Conservation (phyloP, 2,797 vertebrate species). For the Anniella stebbinsi region DNA sequence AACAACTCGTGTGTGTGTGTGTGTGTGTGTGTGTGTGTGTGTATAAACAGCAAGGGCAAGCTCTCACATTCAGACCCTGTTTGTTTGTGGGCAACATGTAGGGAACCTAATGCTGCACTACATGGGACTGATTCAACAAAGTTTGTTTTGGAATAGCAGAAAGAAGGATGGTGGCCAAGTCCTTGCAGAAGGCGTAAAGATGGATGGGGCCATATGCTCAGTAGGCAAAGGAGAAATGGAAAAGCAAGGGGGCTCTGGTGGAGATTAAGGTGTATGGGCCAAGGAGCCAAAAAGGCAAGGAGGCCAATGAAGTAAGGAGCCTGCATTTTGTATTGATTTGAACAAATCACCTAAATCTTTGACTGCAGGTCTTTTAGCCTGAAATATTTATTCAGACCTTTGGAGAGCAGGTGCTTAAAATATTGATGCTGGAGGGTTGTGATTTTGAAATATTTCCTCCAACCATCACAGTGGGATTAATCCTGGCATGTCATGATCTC, state of each 20-base stretch:
- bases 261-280: background rate
- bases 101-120: background rate
- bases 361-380: background rate
- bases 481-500: background rate
- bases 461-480: background rate
- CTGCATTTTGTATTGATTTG: constrained; percentile 2
- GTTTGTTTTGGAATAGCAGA: background rate
- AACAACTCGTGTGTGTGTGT: background rate
- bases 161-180: background rate
- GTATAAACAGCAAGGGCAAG: background rate
- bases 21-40: background rate
- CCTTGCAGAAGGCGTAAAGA: background rate
- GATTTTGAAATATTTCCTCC: background rate
- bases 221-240: background rate
- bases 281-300: background rate
- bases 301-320: background rate
- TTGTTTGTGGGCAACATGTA: background rate
- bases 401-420: constrained; percentile 31
- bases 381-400: constrained; percentile 23
- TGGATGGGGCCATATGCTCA: background rate
- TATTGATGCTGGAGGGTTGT: constrained; percentile 15
- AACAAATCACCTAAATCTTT: constrained; percentile 1
- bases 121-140: background rate
- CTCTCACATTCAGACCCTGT: background rate
- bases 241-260: background rate